phyloP scores from a whole-genome alignment of 2,888 invertebrate species.

The Hyles lineata region DNA sequence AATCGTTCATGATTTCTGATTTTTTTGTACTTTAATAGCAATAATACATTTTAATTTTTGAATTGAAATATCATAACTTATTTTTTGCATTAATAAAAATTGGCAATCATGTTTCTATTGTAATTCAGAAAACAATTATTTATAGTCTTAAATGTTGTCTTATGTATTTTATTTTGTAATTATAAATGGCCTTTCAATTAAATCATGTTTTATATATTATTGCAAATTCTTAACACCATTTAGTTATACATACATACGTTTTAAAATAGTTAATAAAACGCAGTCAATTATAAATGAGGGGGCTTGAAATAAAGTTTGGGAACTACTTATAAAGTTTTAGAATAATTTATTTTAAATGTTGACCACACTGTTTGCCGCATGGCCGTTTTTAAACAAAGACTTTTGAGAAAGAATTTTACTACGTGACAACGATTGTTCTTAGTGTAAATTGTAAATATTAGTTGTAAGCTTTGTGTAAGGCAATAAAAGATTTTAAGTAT shows the following conservation, averaged over 20 bases:
- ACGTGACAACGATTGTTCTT: slow-evolving; percentile 39
- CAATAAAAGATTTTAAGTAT: slow-evolving; percentile 52
- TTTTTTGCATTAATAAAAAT: no score
- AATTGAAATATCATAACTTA: no score
- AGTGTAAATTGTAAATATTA: slow-evolving; percentile 46
- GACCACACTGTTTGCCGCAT: slow-evolving; percentile 19
- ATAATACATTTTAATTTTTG: background rate
- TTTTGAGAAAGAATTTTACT: slow-evolving; percentile 38
- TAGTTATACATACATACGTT: background rate
- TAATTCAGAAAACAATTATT: no score
- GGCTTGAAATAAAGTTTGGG: slow-evolving; percentile 8
- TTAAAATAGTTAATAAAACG: no score
- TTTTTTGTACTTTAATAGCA: background rate
- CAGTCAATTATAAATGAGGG: background rate
- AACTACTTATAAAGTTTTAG: slow-evolving; percentile 29
- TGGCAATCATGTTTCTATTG: no score
- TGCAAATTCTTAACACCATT: background rate
- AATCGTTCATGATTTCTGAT: no score
- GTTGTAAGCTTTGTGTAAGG: slow-evolving; percentile 38
- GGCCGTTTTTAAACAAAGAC: slow-evolving; percentile 19
- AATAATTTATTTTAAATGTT: slow-evolving; percentile 29
- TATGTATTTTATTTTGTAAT: background rate
- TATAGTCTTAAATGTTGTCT: background rate
- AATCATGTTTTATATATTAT: background rate
- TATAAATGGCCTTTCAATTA: background rate